Base-by-base conservation (phyloP, 2,888 invertebrate genomes). In the Drosophila paranaensis region DNA sequence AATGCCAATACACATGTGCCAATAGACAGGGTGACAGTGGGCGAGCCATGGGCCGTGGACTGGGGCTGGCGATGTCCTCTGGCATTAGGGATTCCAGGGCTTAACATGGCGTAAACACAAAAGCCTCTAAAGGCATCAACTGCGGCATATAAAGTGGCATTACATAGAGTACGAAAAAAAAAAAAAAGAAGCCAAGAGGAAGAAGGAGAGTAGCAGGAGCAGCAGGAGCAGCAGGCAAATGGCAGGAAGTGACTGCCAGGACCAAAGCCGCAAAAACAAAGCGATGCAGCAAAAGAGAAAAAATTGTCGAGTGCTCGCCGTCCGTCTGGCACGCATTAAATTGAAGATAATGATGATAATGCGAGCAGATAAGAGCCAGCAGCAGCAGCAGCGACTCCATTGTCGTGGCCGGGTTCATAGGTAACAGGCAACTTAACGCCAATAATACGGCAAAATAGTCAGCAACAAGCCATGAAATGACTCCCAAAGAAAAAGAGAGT, bases 71-170 rank as follows among this genome's bases (percentile, higher is more conserved):
- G 68, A 73, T 86, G 71, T 77, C 77, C 77, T 81, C 62, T 76
- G 85, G 89, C 82, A 88, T 89, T 90, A 80, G 76, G 90, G 88
- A 88, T 90, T 82, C 88, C 66, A 72, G 81, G 83, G 90, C 91
- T 90, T 90, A 90, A 89, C 81, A 88, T 87, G 81, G 83, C 89
- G 90, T 87, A 86, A 90, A 88, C 87, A 88, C 77, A 85, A 85
- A 88, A 89, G 85, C 85, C 85, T 89, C 85, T 89, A 85, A 90
- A 89, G 88, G 84, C 91, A 90, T 88, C 88, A 89, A 91, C 79
- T 90, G 90, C 81, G 91, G 90, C 91, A 91, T 84, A 91, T 91
- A 90, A 90, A 90, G 88, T 88, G 83, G 82, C 82, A 90, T 90
- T 90, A 90, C 82, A 81, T 83, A 70, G 77, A 83, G 83, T 80